phyloP scores from a whole-genome alignment of 2,888 invertebrate genomes.

The Chaitophorus viminalis region DNA sequence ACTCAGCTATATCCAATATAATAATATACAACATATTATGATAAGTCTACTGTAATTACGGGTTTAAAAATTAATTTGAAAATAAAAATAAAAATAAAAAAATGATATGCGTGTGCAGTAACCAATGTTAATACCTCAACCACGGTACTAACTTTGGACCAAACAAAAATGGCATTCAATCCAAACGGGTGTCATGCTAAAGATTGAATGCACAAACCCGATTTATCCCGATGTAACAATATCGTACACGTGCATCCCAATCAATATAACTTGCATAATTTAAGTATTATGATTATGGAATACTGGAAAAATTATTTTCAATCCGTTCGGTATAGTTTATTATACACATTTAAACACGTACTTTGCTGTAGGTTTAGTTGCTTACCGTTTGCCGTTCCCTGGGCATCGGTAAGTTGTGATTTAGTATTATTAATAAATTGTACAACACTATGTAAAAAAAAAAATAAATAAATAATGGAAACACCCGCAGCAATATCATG shows the following conservation, averaged over 20 bases:
- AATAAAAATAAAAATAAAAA: not conserved
- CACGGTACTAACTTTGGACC: no score
- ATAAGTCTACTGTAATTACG: not conserved
- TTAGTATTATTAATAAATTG: not conserved
- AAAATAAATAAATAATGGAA: not conserved
- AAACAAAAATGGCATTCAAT: not conserved
- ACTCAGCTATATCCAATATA: slow-evolving; percentile 46
- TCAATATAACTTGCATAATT: not conserved
- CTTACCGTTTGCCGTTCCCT: not conserved
- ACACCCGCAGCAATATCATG: not conserved
- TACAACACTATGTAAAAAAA: not conserved
- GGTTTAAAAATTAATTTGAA: not conserved
- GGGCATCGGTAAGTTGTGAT: no score
- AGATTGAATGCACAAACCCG: not conserved
- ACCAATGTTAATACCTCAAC: not conserved
- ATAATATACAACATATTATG: not conserved
- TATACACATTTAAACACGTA: not conserved
- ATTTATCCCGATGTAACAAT: not conserved
- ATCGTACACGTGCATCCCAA: not conserved
- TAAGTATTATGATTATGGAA: not conserved
- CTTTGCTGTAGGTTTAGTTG: not conserved
- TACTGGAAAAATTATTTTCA: not conserved
- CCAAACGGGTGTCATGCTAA: not conserved
- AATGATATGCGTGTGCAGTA: slow-evolving; percentile 10
- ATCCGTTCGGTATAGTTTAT: not conserved